These are phyloP conservation scores for Myopa tessellatipennis DNA, from an alignment of 2,888 invertebrate genomes.

Conservation along the genomic window DNA sequence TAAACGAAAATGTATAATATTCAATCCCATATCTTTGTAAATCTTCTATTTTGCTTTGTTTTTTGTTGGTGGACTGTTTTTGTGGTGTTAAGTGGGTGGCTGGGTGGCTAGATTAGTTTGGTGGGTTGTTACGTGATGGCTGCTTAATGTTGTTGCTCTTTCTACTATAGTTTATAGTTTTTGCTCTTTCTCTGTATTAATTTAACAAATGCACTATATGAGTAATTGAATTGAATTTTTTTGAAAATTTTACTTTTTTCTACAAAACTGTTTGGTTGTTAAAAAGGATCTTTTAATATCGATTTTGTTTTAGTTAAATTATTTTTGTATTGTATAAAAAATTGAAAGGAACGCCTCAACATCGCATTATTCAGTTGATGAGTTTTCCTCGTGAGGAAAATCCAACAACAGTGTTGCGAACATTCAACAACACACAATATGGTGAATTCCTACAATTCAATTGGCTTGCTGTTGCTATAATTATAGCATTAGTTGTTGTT, in stretches of 20 bases:
- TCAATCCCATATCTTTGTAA: conserved; percentile 64
- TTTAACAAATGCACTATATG: no score
- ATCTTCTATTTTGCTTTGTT: conserved; percentile 42
- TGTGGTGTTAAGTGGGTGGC: conserved; percentile 36
- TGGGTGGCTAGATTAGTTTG: no score
- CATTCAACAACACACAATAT: neutral
- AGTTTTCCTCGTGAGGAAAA: conserved; percentile 18
- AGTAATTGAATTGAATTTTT: conserved; percentile 13
- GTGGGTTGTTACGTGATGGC: no score
- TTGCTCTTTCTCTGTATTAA: neutral
- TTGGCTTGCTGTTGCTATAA: conserved; percentile 34
- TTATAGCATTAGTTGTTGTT: conserved; percentile 40
- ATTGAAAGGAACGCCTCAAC: neutral
- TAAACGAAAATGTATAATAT: conserved; percentile 71
- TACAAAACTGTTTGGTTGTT: conserved; percentile 27
- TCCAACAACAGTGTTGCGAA: conserved; percentile 18
- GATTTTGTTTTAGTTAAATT: no score
- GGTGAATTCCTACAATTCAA: conserved; percentile 14
- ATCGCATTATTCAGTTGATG: neutral
- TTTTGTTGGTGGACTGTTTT: conserved; percentile 44
- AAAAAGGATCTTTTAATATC: conserved; percentile 41
- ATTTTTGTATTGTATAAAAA: conserved; percentile 4
- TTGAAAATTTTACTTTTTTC: conserved; percentile 3
- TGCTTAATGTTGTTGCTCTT: neutral
- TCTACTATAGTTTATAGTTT: neutral